These are phyloP conservation scores for Falco cherrug DNA, from an alignment of 2,797 vertebrate species.

Conservation along the genomic window DNA sequence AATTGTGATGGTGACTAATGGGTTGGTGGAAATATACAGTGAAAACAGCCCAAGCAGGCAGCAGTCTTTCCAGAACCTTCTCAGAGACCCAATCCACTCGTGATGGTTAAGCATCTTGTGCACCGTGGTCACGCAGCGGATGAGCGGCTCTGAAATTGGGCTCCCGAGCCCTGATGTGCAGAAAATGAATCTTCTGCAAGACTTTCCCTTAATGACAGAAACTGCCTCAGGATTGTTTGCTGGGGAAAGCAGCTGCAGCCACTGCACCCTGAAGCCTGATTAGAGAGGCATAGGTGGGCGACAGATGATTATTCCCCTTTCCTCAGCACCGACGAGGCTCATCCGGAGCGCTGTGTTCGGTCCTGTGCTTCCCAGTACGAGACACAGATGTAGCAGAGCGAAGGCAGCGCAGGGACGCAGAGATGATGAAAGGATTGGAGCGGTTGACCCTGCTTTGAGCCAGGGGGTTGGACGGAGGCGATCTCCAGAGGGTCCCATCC, in stretches of 20 bases:
- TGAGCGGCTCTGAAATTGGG: background rate
- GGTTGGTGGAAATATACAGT: background rate
- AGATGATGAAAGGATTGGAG: background rate
- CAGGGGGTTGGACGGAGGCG: background rate
- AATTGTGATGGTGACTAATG: background rate
- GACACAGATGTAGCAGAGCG: accelerated
- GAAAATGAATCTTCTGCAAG: background rate
- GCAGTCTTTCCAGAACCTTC: background rate
- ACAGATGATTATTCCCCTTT: background rate
- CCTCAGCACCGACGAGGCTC: background rate
- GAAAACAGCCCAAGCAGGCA: background rate
- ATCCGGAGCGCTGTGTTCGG: accelerated
- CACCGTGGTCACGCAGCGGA: accelerated
- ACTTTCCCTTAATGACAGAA: background rate
- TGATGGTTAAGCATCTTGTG: background rate
- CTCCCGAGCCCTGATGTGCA: background rate
- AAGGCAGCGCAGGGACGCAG: accelerated
- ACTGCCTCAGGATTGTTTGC: background rate
- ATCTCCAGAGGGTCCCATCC: background rate
- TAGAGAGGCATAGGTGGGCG: background rate
- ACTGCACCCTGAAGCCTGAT: background rate
- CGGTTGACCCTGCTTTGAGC: background rate
- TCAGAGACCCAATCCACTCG: background rate
- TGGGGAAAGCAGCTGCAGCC: background rate
- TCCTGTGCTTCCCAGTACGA: background rate